A percentile compares a stretch with the other conserved stretches of the same genome.
phyloP scores from a whole-genome alignment of 2,113 vertebrate genomes.

The Promerops cafer region DNA sequence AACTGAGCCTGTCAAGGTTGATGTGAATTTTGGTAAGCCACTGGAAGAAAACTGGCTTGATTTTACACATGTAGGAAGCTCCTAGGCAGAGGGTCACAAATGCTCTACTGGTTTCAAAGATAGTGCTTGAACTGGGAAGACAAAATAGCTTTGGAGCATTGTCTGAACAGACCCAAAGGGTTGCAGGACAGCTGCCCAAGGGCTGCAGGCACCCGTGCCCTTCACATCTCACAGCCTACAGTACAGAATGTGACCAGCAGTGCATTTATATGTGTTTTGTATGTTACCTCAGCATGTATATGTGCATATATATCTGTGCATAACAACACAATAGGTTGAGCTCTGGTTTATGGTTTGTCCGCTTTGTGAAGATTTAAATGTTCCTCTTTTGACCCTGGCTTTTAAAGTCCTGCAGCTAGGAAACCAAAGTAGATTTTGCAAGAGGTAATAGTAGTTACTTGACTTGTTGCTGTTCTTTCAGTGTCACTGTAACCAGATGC shows the following conservation, averaged over 20 bases:
- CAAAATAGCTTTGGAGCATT: background rate
- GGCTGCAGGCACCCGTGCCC: fast-evolving
- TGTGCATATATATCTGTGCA: too few relatives aligned
- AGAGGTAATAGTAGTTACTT: background rate
- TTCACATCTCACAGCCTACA: background rate
- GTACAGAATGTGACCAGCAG: background rate
- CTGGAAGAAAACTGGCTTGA: background rate
- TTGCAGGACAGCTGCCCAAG: background rate
- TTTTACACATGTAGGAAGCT: background rate
- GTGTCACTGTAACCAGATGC: background rate
- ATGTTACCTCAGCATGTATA: background rate
- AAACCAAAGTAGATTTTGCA: background rate
- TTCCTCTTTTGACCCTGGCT: background rate
- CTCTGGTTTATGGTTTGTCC: background rate
- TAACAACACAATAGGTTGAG: background rate
- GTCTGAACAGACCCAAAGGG: background rate
- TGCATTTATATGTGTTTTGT: background rate
- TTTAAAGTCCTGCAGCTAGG: background rate
- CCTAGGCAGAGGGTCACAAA: background rate
- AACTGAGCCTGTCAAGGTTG: background rate
- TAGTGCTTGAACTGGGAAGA: background rate
- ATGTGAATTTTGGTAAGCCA: background rate
- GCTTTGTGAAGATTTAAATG: background rate
- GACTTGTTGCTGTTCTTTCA: background rate
- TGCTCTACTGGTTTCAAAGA: background rate